Conservation (phyloP, 2,888 invertebrate species). For the Spisula subtruncata region DNA sequence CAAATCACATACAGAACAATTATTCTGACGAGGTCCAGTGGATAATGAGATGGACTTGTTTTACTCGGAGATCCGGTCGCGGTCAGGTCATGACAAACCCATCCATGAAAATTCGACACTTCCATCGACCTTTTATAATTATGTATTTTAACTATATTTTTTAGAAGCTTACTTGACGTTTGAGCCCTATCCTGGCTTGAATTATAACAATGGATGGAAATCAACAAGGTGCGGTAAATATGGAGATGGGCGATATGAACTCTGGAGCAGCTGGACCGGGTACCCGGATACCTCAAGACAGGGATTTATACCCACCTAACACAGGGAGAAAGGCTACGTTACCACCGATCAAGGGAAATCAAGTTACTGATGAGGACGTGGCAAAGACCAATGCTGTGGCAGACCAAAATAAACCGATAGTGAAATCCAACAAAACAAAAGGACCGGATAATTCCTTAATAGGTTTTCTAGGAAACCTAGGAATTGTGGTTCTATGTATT, state of each 20-base stretch:
- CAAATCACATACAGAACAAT: no score
- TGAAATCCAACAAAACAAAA: background rate
- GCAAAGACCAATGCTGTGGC: background rate
- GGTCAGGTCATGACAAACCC: no score
- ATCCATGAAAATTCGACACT: no score
- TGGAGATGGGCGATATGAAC: background rate
- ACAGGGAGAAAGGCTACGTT: background rate
- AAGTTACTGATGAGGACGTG: background rate
- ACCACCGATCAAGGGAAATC: background rate
- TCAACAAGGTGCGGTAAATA: background rate
- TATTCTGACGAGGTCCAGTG: no score
- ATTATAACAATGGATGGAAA: background rate
- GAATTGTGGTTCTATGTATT: constrained; percentile 50
- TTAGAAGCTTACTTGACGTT: background rate
- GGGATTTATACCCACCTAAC: background rate
- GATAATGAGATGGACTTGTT: no score
- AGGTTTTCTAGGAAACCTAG: constrained; percentile 45
- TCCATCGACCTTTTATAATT: no score
- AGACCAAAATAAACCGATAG: background rate
- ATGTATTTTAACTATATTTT: background rate
- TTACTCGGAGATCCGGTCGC: no score
- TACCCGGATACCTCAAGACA: background rate
- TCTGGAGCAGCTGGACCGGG: background rate
- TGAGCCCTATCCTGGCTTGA: background rate
- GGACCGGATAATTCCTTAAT: constrained; percentile 51